These are phyloP conservation scores for Cottus gobio DNA, from an alignment of 2,113 vertebrate species.

Conservation along the genomic window DNA sequence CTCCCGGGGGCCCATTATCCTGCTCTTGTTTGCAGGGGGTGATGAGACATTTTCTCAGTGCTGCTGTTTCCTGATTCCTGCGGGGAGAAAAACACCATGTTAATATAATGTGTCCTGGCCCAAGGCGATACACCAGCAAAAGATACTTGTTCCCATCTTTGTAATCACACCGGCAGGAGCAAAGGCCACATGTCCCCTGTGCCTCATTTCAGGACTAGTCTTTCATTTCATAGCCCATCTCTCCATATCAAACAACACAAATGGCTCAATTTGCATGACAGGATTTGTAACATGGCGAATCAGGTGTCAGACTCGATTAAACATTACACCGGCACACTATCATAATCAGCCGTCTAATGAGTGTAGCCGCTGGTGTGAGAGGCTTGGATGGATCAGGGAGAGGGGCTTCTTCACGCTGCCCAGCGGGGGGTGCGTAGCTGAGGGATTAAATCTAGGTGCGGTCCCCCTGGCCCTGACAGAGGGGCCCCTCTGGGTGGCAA, in stretches of 20 bases:
- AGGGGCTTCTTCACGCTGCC: constrained; percentile 93
- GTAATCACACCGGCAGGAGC: constrained; percentile 92
- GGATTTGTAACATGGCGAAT: constrained; percentile 99
- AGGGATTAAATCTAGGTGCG: constrained; percentile 85
- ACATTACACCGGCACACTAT: constrained; percentile 98
- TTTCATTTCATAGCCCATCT: constrained; percentile 99
- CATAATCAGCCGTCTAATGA: constrained; percentile 99
- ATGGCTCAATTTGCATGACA: constrained; percentile 99
- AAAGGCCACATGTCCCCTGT: constrained; percentile 91
- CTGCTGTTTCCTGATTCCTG: constrained; percentile 55
- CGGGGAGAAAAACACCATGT: constrained; percentile 76
- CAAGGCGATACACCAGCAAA: constrained; percentile 80
- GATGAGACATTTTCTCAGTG: constrained; percentile 63
- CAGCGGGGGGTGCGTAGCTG: constrained; percentile 82
- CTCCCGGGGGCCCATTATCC: constrained; percentile 65
- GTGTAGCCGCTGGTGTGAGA: constrained; percentile 84
- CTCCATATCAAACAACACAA: constrained; percentile 99
- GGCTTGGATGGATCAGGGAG: constrained; percentile 79
- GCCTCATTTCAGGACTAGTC: constrained; percentile 96
- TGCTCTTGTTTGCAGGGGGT: constrained; percentile 50
- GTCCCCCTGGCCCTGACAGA: constrained; percentile 85
- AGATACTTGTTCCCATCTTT: constrained; percentile 92
- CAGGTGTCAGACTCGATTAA: constrained; percentile 99
- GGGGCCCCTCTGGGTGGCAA: constrained; percentile 90
- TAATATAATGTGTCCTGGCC: constrained; percentile 90